Percentiles rank a stretch among this genome's conserved stretches.
These are phyloP conservation scores for Mormyrus iriodes DNA, from an alignment of 2,113 vertebrate species.

Conservation along the genomic window DNA sequence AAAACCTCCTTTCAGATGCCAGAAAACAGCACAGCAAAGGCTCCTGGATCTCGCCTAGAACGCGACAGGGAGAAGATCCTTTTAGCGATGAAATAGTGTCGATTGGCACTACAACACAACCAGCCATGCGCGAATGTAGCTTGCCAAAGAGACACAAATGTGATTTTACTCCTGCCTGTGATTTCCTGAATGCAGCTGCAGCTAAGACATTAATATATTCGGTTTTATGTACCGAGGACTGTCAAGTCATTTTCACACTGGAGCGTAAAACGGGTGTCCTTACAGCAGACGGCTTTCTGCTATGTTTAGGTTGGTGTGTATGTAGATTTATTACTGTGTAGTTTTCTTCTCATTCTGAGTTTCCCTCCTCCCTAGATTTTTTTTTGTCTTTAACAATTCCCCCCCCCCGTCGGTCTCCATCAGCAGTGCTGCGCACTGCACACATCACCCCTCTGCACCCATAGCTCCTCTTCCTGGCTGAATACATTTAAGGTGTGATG, in stretches of 20 bases:
- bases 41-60: conserved; percentile 4
- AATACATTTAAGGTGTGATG: conserved; percentile 50
- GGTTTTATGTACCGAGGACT: conserved; percentile 53
- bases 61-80: background rate
- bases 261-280: conserved; percentile 56
- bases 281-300: conserved; percentile 66
- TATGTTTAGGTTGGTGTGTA: conserved; percentile 14
- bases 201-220: conserved; percentile 40
- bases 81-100: background rate
- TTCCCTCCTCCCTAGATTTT: background rate
- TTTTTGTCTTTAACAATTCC: background rate
- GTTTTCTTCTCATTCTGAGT: background rate
- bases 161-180: conserved; percentile 38
- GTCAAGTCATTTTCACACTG: conserved; percentile 51
- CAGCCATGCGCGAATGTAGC: conserved; percentile 27
- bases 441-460: background rate
- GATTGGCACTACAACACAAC: background rate
- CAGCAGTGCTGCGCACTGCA: background rate
- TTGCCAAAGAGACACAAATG: conserved; percentile 71
- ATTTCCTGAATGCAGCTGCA: conserved; percentile 26
- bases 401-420: background rate
- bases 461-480: conserved; percentile 55
- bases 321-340: background rate
- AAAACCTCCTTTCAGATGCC: background rate
- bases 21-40: background rate